Conservation (phyloP, 2,113 vertebrate genomes). For the Odocoileus hemionus region DNA sequence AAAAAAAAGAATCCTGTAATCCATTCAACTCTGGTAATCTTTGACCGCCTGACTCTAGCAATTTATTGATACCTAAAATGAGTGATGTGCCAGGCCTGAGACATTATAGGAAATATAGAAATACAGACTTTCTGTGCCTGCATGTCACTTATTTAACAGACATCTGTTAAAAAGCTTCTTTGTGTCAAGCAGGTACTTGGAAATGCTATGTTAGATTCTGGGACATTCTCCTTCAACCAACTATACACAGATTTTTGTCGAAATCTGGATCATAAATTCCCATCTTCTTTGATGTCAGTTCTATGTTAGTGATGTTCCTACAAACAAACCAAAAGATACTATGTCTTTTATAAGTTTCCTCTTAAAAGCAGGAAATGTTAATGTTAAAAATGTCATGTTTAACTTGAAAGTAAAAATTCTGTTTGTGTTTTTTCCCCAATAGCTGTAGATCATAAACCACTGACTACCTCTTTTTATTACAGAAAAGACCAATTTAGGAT, state of each 20-base stretch:
- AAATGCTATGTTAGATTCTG: neutral
- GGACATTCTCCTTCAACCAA: neutral
- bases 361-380: neutral
- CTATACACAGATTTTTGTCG: neutral
- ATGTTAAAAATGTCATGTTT: neutral
- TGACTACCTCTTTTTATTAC: neutral
- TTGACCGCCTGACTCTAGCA: neutral
- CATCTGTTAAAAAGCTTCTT: neutral
- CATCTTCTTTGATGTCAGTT: neutral
- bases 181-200: neutral
- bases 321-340: neutral
- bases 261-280: neutral
- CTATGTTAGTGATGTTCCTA: neutral
- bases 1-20: neutral
- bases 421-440: neutral
- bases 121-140: neutral
- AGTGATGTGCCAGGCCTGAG: neutral
- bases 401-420: neutral
- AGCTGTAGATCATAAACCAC: slow-evolving; percentile 2
- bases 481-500: slow-evolving; percentile 9
- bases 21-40: neutral
- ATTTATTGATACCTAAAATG: neutral
- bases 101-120: neutral
- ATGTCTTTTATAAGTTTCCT: neutral
- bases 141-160: slow-evolving; percentile 4